These are phyloP conservation scores for Argynnis bischoffii DNA, from an alignment of 2,888 invertebrate genomes.

Conservation along the genomic window DNA sequence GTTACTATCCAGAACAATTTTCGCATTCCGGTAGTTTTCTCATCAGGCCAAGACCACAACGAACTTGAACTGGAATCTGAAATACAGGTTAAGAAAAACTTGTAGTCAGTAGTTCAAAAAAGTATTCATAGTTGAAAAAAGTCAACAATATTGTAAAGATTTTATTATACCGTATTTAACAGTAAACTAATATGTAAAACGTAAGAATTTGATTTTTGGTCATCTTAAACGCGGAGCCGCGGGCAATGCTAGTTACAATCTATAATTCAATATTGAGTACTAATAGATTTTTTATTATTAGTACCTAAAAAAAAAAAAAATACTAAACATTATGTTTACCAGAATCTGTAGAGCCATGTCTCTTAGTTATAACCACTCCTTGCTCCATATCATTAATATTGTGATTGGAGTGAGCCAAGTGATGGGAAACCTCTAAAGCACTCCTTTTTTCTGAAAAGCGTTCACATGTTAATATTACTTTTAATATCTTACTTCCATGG, in stretches of 20 bases:
- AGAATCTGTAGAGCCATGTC: constrained; percentile 61
- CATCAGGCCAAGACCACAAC: constrained; percentile 83
- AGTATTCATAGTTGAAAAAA: no score
- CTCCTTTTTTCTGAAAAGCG: constrained; percentile 52
- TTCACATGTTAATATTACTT: background rate
- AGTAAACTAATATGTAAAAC: no score
- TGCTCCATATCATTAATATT: constrained; percentile 54
- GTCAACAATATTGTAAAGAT: no score
- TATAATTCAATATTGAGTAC: no score
- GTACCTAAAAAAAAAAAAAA: no score
- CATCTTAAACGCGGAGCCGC: no score
- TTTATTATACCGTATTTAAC: no score
- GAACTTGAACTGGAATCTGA: constrained; percentile 58
- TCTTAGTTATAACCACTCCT: constrained; percentile 50
- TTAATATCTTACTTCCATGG: no score
- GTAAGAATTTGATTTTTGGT: no score
- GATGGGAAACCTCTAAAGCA: constrained; percentile 44
- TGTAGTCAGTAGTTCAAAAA: no score
- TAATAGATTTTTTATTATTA: no score
- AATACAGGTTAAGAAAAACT: constrained; percentile 19
- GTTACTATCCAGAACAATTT: constrained; percentile 84
- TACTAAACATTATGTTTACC: constrained; percentile 50
- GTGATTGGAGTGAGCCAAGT: constrained; percentile 45
- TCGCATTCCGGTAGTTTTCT: constrained; percentile 62
- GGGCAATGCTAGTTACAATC: no score